Evolutionary conservation across 2,888 invertebrate species (phyloP), one percentile per base, ranked within the genome.

Genomic region (Sinopyrophorus schimmeli): DNA sequence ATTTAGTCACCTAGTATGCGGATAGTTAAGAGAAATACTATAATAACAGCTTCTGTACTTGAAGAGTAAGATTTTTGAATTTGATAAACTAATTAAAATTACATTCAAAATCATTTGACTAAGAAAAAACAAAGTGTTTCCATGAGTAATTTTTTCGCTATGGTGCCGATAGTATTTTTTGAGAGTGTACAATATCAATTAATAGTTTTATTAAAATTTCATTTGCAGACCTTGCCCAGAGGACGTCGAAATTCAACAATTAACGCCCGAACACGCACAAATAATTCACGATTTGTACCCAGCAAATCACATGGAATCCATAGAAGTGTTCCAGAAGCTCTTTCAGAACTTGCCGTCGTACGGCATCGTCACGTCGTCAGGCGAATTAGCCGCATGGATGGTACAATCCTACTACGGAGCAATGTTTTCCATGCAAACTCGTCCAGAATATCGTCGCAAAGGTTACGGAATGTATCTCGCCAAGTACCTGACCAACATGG

Each of bases 361-460:
- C 70, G 91, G 90, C 21, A 83, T 91, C 55, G 90, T 90, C 73
- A 83, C 75, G 7, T 80, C 65, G 60, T 79, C 79, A 42, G 87
- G 86, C 35, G 82, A 85, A 63, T 76, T 91, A 55, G 90, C 89
- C 20, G 91, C 91, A 15, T 91, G 91, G 91, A 91, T 91, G 91
- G 87, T 91, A 32, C 91, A 91, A 72, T 89, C 89, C 11, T 91
- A 91, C 74, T 91, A 91, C 73, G 91, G 91, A 14, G 91, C 91
- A 53, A 91, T 91, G 91, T 91, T 91, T 76, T 90, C 90, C 37
- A 91, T 91, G 91, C 90, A 91, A 75, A 91, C 91, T 46, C 81
- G 83, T 57, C 73, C 73, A 5, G 74, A 72, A 54, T 74, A 69
- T 57, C 62, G 74, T 42, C 65, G 74, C 48, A 74, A 74, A 63